Conservation (phyloP, 1,140 invertebrate genomes). For the Maniola jurtina region DNA sequence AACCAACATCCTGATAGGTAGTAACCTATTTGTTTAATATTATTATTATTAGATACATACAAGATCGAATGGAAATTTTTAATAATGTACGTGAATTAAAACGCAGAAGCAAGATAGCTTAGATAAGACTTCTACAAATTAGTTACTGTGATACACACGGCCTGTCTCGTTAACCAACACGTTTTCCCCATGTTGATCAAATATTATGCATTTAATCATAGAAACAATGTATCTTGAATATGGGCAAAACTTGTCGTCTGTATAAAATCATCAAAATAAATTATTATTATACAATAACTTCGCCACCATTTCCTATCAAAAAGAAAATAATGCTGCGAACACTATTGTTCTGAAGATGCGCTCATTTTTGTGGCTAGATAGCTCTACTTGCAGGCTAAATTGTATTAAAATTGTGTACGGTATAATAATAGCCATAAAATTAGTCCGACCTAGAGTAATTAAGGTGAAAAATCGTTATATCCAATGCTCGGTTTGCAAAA, state of each 20-base stretch:
- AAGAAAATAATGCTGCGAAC: no score
- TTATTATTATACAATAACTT: no score
- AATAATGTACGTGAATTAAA: slow-evolving; percentile 21
- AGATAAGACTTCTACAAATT: slow-evolving; percentile 25
- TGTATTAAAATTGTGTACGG: no score
- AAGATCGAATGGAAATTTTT: slow-evolving; percentile 29
- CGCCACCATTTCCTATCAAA: no score
- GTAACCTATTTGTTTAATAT: background rate
- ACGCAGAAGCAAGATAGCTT: slow-evolving; percentile 8
- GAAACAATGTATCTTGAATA: background rate
- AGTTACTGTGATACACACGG: slow-evolving; percentile 18
- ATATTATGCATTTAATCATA: slow-evolving; percentile 6
- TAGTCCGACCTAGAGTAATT: no score
- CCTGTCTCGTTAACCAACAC: slow-evolving; percentile 5
- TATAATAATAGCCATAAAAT: no score
- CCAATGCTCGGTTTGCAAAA: no score
- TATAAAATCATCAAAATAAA: no score
- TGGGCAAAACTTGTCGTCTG: background rate
- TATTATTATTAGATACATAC: slow-evolving; percentile 3
- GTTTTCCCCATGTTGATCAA: background rate
- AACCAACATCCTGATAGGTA: background rate
- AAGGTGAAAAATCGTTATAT: no score
- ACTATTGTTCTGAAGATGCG: no score
- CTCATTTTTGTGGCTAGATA: no score
- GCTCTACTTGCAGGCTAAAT: no score